Conservation (phyloP, 2,113 vertebrate genomes). For the Melanostigma gelatinosum region DNA sequence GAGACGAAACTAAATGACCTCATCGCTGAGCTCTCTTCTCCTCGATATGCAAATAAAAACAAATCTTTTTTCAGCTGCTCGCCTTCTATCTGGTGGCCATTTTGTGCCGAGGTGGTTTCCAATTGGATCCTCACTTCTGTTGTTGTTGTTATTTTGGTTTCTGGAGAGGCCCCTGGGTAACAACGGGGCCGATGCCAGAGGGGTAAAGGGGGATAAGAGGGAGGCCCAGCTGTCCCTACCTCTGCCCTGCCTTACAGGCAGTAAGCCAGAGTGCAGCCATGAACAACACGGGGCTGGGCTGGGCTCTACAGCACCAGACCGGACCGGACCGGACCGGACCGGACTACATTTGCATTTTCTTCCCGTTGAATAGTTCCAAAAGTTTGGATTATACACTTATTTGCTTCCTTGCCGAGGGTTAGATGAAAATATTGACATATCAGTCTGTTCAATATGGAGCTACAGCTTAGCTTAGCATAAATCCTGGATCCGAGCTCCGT, state of each 20-base stretch:
- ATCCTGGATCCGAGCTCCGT: background rate
- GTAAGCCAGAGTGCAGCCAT: constrained; percentile 42
- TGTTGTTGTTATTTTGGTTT: constrained; percentile 35
- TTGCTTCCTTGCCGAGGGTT: background rate
- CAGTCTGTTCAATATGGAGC: background rate
- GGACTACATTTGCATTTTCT: background rate
- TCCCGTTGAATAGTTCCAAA: background rate
- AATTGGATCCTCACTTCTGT: constrained; percentile 15
- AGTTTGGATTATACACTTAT: background rate
- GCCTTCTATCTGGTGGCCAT: constrained; percentile 25
- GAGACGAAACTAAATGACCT: constrained; percentile 25
- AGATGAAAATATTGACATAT: background rate
- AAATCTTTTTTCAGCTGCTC: background rate
- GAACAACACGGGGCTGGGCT: constrained; percentile 11
- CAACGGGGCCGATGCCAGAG: constrained; percentile 35
- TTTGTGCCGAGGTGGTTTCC: constrained; percentile 7
- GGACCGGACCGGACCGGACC: background rate
- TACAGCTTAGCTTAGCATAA: background rate
- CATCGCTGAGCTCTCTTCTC: constrained; percentile 6
- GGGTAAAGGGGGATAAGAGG: constrained; percentile 14
- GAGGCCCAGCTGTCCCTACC: constrained; percentile 73
- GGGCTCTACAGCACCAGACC: constrained; percentile 6
- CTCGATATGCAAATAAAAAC: constrained; percentile 18
- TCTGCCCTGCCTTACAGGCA: constrained; percentile 63
- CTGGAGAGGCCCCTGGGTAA: constrained; percentile 51